Conservation (phyloP, 2,888 invertebrate genomes). For the Archips xylosteana region DNA sequence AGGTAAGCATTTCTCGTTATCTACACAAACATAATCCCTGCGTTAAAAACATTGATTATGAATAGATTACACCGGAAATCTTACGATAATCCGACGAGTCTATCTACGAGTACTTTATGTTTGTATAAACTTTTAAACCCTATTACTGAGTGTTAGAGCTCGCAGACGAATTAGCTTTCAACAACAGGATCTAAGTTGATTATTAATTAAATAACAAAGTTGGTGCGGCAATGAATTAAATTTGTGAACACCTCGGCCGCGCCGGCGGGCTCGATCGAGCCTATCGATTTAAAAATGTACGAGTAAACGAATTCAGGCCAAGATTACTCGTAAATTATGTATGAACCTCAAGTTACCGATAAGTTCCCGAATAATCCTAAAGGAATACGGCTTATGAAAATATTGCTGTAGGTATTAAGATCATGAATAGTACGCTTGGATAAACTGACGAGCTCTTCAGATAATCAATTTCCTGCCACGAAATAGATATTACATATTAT, state of each 20-base stretch:
- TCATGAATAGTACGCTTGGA: conserved; percentile 19
- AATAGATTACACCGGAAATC: conserved; percentile 1
- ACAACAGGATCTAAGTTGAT: conserved; percentile 3
- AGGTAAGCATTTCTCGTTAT: not conserved
- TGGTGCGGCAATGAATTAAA: conserved; percentile 21
- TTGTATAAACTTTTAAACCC: not conserved
- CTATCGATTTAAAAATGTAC: conserved; percentile 34
- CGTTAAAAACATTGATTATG: not conserved
- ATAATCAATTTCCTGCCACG: not conserved
- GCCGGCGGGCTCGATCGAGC: conserved; percentile 22
- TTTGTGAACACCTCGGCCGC: conserved; percentile 27
- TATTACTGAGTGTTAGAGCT: conserved; percentile 1
- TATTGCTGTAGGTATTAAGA: conserved; percentile 9
- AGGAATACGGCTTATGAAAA: conserved; percentile 25
- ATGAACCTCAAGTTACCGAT: conserved; percentile 35
- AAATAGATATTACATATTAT: not conserved
- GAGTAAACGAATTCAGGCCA: conserved; percentile 30
- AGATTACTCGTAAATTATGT: conserved; percentile 41
- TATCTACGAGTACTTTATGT: not conserved
- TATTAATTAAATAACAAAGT: conserved; percentile 18
- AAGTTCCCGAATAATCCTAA: conserved; percentile 32
- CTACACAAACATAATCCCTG: not conserved
- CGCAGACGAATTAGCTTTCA: conserved; percentile 10
- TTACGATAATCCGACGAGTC: not conserved
- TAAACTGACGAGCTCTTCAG: not conserved